Percentiles rank a stretch among this genome's conserved stretches.
phyloP scores from a whole-genome alignment of 2,888 invertebrate genomes.

The Ariolimax columbianus region DNA sequence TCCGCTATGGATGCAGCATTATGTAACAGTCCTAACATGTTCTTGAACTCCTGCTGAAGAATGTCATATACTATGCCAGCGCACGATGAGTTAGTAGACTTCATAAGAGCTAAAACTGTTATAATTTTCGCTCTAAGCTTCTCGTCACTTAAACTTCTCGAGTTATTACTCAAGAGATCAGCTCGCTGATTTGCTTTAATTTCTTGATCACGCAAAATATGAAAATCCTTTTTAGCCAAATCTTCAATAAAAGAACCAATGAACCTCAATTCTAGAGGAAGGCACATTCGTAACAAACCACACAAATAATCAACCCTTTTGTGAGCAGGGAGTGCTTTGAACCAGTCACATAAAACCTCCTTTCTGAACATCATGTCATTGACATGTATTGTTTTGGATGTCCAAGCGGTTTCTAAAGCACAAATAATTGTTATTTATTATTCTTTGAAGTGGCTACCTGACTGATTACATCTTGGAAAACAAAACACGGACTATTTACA shows the following conservation, averaged over 20 bases:
- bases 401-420: conserved; percentile 22
- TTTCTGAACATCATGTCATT: conserved; percentile 80
- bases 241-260: conserved; percentile 96
- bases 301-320: conserved; percentile 98
- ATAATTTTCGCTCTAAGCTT: conserved; percentile 91
- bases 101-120: conserved; percentile 91
- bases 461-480: conserved; percentile 53
- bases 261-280: conserved; percentile 96
- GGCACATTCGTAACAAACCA: conserved; percentile 96
- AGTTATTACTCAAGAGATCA: conserved; percentile 66
- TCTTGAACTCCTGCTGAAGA: conserved; percentile 65
- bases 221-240: conserved; percentile 94
- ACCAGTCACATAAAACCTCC: conserved; percentile 98
- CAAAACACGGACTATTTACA: conserved; percentile 50
- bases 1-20: conserved; percentile 67
- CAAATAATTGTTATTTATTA: conserved; percentile 41
- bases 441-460: background rate
- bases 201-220: conserved; percentile 92
- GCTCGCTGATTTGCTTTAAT: conserved; percentile 90
- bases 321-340: conserved; percentile 96
- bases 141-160: conserved; percentile 80
- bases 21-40: conserved; percentile 59
- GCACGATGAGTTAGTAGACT: conserved; percentile 92
- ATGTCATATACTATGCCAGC: conserved; percentile 90
- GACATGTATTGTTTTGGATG: conserved; percentile 28